Evolutionary conservation across 2,113 vertebrate genomes (phyloP).

Genomic region (Seriola aureovittata): DNA sequence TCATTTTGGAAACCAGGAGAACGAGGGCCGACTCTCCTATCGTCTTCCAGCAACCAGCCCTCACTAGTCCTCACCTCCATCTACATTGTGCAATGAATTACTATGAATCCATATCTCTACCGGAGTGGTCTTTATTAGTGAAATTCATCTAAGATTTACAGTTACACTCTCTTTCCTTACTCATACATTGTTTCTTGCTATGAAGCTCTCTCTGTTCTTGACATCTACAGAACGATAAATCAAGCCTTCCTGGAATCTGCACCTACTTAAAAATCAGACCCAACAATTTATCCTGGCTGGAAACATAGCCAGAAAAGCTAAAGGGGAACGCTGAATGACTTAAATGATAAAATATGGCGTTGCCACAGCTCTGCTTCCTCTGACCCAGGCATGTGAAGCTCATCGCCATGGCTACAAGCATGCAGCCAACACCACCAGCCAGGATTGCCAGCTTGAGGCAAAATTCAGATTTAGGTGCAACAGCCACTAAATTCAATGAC

Average conservation of each 20-base stretch:
- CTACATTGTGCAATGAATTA: too few species aligned
- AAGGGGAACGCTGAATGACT: conserved; percentile 17
- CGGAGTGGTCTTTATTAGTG: too few species aligned
- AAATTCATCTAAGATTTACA: neutral
- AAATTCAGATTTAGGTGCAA: conserved; percentile 48
- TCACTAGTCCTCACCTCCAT: too few species aligned
- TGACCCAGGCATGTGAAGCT: conserved; percentile 55
- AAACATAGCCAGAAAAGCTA: conserved; percentile 15
- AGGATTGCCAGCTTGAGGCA: conserved; percentile 56
- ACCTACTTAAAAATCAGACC: conserved; percentile 7
- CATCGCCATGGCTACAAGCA: conserved; percentile 31
- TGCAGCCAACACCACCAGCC: conserved; percentile 58
- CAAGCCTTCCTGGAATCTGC: conserved; percentile 1
- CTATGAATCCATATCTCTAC: too few species aligned
- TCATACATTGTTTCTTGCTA: conserved; percentile 1
- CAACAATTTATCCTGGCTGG: neutral
- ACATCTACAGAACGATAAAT: conserved; percentile 30
- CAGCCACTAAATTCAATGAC: conserved; percentile 54
- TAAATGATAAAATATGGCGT: neutral
- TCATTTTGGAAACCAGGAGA: too few species aligned
- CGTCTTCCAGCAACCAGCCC: too few species aligned
- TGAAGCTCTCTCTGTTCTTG: conserved; percentile 20
- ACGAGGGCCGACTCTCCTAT: too few species aligned
- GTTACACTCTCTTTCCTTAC: neutral
- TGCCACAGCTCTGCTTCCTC: conserved; percentile 15